Evolutionary conservation across 2,797 vertebrate genomes (phyloP).

Genomic region (Odontamblyopus rebecca): DNA sequence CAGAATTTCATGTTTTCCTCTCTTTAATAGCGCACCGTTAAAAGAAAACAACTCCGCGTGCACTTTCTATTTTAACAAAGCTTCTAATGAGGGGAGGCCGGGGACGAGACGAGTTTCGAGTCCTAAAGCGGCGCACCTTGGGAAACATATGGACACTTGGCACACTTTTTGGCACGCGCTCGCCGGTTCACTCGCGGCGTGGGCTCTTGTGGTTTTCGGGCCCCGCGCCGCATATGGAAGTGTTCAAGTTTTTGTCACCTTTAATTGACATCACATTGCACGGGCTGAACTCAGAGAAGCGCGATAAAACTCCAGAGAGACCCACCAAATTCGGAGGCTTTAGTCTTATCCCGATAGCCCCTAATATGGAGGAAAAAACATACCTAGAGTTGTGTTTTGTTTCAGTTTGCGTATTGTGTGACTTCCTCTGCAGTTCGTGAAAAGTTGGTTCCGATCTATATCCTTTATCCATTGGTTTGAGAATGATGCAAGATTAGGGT

Average conservation of each 20-base stretch:
- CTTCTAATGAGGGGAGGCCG: constrained; percentile 49
- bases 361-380: background rate
- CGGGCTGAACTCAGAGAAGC: constrained; percentile 66
- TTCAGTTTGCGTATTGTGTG: too few relatives aligned
- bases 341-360: constrained; percentile 1
- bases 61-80: constrained; percentile 23
- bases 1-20: background rate
- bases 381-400: too few relatives aligned
- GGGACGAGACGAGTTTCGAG: constrained; percentile 45
- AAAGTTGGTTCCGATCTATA: too few relatives aligned
- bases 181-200: constrained; percentile 61
- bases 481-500: too few relatives aligned
- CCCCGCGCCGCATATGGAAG: constrained; percentile 73
- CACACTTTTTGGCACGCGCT: constrained; percentile 63
- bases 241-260: constrained; percentile 80
- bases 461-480: too few relatives aligned
- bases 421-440: too few relatives aligned
- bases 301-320: constrained; percentile 60
- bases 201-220: constrained; percentile 64
- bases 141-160: constrained; percentile 71
- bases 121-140: constrained; percentile 56
- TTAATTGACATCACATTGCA: constrained; percentile 79
- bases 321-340: constrained; percentile 25
- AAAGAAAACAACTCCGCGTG: background rate
- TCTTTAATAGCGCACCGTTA: background rate